phyloP scores from a whole-genome alignment of 2,113 vertebrate genomes.

The Origma solitaria region DNA sequence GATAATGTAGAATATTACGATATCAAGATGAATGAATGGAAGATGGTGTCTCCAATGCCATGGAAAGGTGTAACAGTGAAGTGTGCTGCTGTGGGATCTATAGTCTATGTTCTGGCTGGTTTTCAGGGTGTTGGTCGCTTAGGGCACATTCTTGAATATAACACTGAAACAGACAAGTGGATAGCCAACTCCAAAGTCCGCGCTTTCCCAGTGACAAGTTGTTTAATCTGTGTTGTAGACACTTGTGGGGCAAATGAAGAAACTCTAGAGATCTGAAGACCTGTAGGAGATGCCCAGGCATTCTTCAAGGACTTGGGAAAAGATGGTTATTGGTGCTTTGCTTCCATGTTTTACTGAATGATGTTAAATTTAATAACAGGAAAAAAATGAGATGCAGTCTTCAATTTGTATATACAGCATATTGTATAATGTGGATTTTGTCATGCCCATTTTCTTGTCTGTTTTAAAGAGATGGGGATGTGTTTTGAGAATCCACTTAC shows the following conservation, averaged over 20 bases:
- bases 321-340: slow-evolving; percentile 43
- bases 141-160: slow-evolving; percentile 92
- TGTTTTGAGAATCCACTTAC: slow-evolving; percentile 27
- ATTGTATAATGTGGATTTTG: slow-evolving; percentile 37
- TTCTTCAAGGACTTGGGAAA: slow-evolving; percentile 53
- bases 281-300: not conserved
- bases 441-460: slow-evolving; percentile 34
- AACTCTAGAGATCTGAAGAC: slow-evolving; percentile 77
- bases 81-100: slow-evolving; percentile 88
- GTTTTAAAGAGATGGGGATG: slow-evolving; percentile 38
- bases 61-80: slow-evolving; percentile 96
- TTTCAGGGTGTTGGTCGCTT: slow-evolving; percentile 96
- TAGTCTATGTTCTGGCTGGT: slow-evolving; percentile 93
- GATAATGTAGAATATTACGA: slow-evolving; percentile 96
- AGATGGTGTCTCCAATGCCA: slow-evolving; percentile 88
- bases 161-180: slow-evolving; percentile 94
- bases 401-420: slow-evolving; percentile 38
- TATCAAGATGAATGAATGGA: slow-evolving; percentile 92
- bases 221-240: slow-evolving; percentile 95
- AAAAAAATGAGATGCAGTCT: slow-evolving; percentile 22
- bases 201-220: slow-evolving; percentile 95
- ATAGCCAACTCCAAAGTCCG: slow-evolving; percentile 90
- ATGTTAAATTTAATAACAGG: slow-evolving; percentile 24
- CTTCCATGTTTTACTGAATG: slow-evolving; percentile 45
- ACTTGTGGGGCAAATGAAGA: slow-evolving; percentile 96